A percentile compares a stretch with the other conserved stretches of the same genome.
Evolutionary conservation across 2,797 vertebrate species (phyloP).

Genomic region (Columba guinea): DNA sequence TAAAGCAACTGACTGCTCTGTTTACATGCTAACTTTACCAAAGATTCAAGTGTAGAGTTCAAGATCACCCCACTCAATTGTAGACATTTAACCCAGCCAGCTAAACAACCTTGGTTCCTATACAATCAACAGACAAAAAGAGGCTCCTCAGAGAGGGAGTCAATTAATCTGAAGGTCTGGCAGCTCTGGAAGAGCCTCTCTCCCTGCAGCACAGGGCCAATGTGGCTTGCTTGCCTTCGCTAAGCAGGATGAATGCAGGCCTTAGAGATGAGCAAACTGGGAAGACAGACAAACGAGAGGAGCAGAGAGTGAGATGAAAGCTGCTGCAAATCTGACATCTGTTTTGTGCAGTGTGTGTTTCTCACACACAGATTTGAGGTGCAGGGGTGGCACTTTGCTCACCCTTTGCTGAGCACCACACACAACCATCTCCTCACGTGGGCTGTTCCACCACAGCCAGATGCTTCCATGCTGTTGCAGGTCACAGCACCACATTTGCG

Average conservation of each 20-base stretch:
- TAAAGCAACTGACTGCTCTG: background rate
- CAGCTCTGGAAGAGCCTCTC: background rate
- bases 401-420: background rate
- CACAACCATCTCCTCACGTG: background rate
- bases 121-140: background rate
- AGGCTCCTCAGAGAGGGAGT: background rate
- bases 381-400: background rate
- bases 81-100: background rate
- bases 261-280: background rate
- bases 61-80: background rate
- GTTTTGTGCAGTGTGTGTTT: background rate
- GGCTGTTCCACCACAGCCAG: background rate
- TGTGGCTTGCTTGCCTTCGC: background rate
- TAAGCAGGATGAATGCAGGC: background rate
- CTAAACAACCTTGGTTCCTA: background rate
- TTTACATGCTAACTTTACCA: background rate
- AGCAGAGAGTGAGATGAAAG: background rate
- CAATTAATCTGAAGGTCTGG: background rate
- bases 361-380: background rate
- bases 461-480: background rate
- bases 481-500: rapidly evolving
- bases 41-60: background rate
- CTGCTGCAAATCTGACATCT: background rate
- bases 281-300: background rate
- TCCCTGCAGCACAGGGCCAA: background rate